Evolutionary conservation across 2,113 vertebrate species (phyloP).

Genomic region (Gasterosteus nipponicus): DNA sequence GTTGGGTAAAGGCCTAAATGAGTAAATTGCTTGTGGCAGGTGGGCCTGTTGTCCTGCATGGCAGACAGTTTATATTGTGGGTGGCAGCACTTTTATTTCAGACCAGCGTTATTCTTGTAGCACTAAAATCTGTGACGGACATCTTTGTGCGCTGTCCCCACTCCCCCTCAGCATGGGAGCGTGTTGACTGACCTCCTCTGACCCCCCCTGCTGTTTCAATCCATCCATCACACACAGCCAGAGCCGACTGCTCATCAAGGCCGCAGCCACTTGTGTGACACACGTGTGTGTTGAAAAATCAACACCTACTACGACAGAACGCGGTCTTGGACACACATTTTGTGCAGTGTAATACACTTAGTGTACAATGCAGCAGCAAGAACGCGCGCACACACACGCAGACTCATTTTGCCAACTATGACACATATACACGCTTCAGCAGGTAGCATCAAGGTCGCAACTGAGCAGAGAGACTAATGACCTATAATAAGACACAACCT

Average conservation of each 20-base stretch:
- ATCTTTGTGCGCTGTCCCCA: slow-evolving; percentile 1
- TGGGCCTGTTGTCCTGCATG: slow-evolving; percentile 40
- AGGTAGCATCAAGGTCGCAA: slow-evolving; percentile 64
- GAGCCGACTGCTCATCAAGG: slow-evolving; percentile 50
- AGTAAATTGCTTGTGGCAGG: slow-evolving; percentile 52
- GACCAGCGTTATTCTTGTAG: slow-evolving; percentile 23
- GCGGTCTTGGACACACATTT: slow-evolving; percentile 14
- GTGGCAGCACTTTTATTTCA: slow-evolving; percentile 63
- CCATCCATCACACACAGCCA: slow-evolving; percentile 53
- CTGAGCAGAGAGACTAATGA: slow-evolving; percentile 71
- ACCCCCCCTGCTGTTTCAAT: slow-evolving; percentile 44
- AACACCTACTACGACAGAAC: slow-evolving; percentile 13
- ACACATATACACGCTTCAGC: slow-evolving; percentile 52
- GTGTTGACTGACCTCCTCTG: slow-evolving; percentile 52
- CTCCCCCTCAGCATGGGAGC: slow-evolving; percentile 9
- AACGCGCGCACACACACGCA: slow-evolving; percentile 6
- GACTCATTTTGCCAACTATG: slow-evolving; percentile 54
- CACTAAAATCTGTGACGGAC: slow-evolving; percentile 59
- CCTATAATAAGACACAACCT: slow-evolving; percentile 77
- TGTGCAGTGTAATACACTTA: slow-evolving; percentile 23
- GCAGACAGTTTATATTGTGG: slow-evolving; percentile 49
- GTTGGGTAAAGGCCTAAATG: slow-evolving; percentile 20
- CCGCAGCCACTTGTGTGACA: slow-evolving; percentile 6
- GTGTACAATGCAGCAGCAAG: neutral
- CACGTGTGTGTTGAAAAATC: neutral